These are phyloP conservation scores for Naso thynnoides DNA, from an alignment of 2,797 vertebrate genomes.

Conservation along the genomic window DNA sequence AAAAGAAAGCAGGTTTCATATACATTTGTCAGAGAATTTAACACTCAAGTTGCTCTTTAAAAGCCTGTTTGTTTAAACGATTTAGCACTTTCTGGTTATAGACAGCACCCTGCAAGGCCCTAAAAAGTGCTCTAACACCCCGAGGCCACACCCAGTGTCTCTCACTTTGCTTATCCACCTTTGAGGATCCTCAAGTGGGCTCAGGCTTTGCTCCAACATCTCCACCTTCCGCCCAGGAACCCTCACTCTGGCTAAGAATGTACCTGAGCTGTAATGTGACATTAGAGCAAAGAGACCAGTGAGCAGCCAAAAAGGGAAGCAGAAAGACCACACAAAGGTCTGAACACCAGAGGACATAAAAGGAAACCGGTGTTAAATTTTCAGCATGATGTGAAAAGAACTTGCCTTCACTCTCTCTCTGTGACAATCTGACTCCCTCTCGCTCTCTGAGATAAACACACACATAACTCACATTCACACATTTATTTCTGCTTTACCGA, in stretches of 20 bases:
- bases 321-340: conserved; percentile 9
- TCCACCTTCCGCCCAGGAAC: too few species aligned
- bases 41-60: too few species aligned
- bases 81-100: not conserved
- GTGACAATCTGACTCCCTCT: conserved; percentile 20
- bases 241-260: too few species aligned
- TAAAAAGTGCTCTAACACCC: too few species aligned
- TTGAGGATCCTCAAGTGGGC: too few species aligned
- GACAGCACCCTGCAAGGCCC: not conserved
- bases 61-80: too few species aligned
- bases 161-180: too few species aligned
- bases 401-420: conserved; percentile 2
- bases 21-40: too few species aligned
- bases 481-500: conserved; percentile 70
- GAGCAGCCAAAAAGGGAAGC: not conserved
- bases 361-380: conserved; percentile 60
- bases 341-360: conserved; percentile 42
- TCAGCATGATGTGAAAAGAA: conserved; percentile 34
- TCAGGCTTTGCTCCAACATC: too few species aligned
- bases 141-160: too few species aligned
- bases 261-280: conserved; percentile 17
- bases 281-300: conserved; percentile 25
- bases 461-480: conserved; percentile 35
- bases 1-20: too few species aligned
- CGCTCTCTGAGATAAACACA: conserved; percentile 29